Evolutionary conservation across 2,888 invertebrate species (phyloP).

Genomic region (Mythimna lalbum): DNA sequence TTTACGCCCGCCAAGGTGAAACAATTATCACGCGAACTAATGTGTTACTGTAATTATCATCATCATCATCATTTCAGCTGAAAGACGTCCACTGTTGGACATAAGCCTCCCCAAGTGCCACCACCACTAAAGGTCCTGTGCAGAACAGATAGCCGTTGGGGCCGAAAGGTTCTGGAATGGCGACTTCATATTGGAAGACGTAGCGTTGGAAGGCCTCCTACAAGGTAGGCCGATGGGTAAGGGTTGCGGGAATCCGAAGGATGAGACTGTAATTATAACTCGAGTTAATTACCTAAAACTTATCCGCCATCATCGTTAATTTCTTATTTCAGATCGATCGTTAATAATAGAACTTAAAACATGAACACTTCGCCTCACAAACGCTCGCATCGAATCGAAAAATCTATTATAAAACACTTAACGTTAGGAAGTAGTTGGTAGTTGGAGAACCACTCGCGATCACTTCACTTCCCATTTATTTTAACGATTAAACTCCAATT

Average conservation of each 20-base stretch:
- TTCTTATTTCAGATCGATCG: conserved; percentile 19
- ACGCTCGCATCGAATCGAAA: conserved; percentile 36
- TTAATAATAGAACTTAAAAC: conserved; percentile 40
- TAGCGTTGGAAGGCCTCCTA: no score
- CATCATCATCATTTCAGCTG: no score
- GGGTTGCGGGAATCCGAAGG: no score
- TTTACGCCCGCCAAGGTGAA: not conserved
- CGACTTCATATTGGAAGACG: no score
- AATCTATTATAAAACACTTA: conserved; percentile 49
- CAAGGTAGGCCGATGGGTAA: no score
- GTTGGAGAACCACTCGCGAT: conserved; percentile 34
- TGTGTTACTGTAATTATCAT: no score
- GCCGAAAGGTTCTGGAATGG: no score
- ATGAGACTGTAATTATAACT: no score
- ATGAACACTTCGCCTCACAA: conserved; percentile 32
- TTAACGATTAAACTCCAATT: conserved; percentile 54
- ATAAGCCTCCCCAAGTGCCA: no score
- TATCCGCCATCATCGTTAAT: conserved; percentile 17
- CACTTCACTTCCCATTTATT: conserved; percentile 48
- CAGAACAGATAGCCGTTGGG: no score
- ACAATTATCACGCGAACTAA: conserved; percentile 14
- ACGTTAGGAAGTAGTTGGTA: conserved; percentile 33
- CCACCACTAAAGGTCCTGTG: no score
- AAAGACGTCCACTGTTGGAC: no score
- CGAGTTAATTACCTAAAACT: conserved; percentile 11